Evolutionary conservation across 2,888 invertebrate species (phyloP), one percentile per base, ranked within the genome.

Genomic region (Leptinotarsa peninsularis): DNA sequence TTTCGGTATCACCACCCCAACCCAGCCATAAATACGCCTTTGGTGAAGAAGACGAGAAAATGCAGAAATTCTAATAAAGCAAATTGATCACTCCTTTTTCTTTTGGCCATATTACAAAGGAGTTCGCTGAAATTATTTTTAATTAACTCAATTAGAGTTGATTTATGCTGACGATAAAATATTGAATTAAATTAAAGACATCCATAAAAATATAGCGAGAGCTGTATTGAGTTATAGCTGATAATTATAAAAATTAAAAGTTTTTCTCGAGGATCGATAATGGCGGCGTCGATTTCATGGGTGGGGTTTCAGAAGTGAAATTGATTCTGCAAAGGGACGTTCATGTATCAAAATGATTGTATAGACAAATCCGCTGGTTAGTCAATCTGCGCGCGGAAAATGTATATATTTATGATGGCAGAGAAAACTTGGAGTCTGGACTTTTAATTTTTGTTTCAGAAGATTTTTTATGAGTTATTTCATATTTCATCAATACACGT

Each of bases 181-280:
- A 88, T 87, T 86, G 87, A 88, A 88, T 88, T 87, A 87, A 88
- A 87, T 86, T 86, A 86, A 87, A 88, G 87, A 86, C 86, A 83
- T 86, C 83, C 84, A 85, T 86, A 86, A 86, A 87, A 80, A 85
- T 86, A 85, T 84, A 84, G 81, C 83, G 79, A 75, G 74, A 76
- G 71, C 73, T 78, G 80, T 81, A 81, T 81, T 81, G 82, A 81
- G 81, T 81, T 81, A 81, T 78, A 79, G 77, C 76, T 81, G 81
- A 81, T 82, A 82, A 82, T 82, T 81, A 76, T 76, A 54, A 66
- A 76, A 73, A 73, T 69, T 69, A 56, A 52, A 68, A 54, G 23
- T 68, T 68, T 68, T 68, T 54, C 49, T 23, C 27, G n/a, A 33
- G 43, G 69, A 56, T 56, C 69, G 56, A 69, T 69, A 43, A 33